Conservation (phyloP, 2,797 vertebrate genomes). For the Enteromius unitaeniatus region DNA sequence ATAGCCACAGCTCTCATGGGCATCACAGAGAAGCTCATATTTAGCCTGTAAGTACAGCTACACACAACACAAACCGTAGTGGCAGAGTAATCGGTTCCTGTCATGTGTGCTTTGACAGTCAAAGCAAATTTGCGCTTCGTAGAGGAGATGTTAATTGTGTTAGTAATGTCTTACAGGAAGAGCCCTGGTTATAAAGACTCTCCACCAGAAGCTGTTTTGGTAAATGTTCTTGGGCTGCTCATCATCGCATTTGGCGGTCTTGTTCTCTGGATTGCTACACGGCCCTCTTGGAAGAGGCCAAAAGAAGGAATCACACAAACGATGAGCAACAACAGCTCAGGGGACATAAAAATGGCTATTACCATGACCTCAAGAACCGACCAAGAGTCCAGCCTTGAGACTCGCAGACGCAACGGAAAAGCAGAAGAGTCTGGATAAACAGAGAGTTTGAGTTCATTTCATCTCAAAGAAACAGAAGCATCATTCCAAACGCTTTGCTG, state of each 20-base stretch:
- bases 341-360: conserved; percentile 66
- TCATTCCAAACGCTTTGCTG: not conserved
- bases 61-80: not conserved
- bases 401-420: conserved; percentile 81
- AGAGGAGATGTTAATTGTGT: not conserved
- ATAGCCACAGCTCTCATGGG: conserved; percentile 90
- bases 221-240: conserved; percentile 88
- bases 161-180: conserved; percentile 62
- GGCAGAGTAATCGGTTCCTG: not conserved
- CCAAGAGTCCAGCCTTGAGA: conserved; percentile 74
- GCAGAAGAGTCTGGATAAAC: conserved; percentile 72
- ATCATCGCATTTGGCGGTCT: conserved; percentile 85
- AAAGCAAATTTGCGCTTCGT: not conserved
- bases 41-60: conserved; percentile 86
- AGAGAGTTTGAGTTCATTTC: not conserved
- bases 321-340: conserved; percentile 68
- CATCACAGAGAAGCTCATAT: conserved; percentile 94
- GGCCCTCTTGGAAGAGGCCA: conserved; percentile 90
- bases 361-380: conserved; percentile 70
- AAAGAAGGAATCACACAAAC: conserved; percentile 71
- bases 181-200: conserved; percentile 79
- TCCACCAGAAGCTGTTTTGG: conserved; percentile 88
- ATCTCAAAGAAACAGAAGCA: not conserved
- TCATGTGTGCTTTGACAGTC: not conserved
- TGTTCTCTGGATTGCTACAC: conserved; percentile 90